A percentile compares a stretch with the other conserved stretches of the same genome.
phyloP scores from a whole-genome alignment of 1,140 invertebrate genomes.

The Pollicipes pollicipes region DNA sequence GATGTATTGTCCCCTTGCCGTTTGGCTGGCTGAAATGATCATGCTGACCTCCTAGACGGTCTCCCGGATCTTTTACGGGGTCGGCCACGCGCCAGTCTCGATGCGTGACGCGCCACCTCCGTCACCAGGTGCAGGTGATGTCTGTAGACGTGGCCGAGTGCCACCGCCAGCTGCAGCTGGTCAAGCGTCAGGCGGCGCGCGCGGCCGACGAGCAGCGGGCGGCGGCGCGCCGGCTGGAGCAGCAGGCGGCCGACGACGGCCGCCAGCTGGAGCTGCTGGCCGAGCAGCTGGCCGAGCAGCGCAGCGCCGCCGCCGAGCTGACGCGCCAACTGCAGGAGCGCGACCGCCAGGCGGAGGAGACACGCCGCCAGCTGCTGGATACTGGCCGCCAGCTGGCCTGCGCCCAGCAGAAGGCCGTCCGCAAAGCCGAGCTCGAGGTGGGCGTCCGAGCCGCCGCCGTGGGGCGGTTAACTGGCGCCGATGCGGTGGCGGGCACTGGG shows the following conservation, averaged over 20 bases:
- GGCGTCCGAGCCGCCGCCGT: no score
- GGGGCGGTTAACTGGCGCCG: no score
- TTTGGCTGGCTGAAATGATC: no score
- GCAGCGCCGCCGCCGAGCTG: not conserved
- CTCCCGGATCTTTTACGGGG: no score
- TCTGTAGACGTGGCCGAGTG: constrained; percentile 1
- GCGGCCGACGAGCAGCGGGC: not conserved
- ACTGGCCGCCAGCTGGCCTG: not conserved
- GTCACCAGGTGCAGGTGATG: not conserved
- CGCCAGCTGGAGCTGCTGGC: not conserved
- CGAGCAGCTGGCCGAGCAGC: not conserved
- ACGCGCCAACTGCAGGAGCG: not conserved
- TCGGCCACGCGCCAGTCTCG: no score
- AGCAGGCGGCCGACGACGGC: not conserved
- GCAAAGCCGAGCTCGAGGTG: not conserved
- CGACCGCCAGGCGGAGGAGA: not conserved
- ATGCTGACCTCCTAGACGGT: no score
- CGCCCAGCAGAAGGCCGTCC: not conserved
- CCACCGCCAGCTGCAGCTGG: not conserved
- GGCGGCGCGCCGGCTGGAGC: not conserved
- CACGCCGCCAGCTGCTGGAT: not conserved
- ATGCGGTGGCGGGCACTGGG: no score
- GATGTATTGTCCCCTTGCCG: no score
- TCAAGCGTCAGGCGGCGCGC: not conserved
- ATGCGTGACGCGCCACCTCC: no score